Conservation (phyloP, 2,797 vertebrate genomes). For the Aselliscus stoliczkanus region DNA sequence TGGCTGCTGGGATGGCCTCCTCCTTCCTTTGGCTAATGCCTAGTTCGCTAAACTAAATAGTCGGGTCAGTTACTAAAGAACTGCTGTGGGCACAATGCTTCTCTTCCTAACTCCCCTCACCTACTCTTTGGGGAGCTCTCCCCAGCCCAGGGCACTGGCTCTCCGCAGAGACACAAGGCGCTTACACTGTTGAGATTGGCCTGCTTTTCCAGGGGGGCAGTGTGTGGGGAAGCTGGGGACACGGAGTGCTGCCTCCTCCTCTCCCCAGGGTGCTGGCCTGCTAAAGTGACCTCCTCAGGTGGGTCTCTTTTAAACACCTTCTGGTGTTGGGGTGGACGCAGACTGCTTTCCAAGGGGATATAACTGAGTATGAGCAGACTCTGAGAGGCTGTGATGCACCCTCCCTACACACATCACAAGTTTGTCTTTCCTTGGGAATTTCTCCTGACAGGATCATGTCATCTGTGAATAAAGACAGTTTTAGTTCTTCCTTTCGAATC, state of each 20-base stretch:
- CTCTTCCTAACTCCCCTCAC: neutral
- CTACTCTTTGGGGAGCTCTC: neutral
- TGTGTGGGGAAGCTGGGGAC: neutral
- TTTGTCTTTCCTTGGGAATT: neutral
- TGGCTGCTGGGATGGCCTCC: neutral
- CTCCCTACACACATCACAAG: neutral
- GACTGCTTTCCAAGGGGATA: neutral
- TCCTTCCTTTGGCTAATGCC: neutral
- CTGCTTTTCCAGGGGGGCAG: neutral
- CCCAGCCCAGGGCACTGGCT: neutral
- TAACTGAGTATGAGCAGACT: neutral
- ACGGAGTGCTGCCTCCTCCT: neutral
- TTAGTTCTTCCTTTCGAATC: neutral
- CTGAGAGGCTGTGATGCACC: neutral
- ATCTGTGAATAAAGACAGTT: neutral
- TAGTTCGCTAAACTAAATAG: no score
- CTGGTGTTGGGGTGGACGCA: neutral
- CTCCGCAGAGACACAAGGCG: neutral
- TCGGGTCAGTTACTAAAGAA: neutral
- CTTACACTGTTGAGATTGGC: neutral
- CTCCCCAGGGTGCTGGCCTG: neutral
- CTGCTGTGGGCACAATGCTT: neutral
- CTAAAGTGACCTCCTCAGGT: neutral
- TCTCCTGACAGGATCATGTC: neutral
- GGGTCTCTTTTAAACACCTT: neutral